Conservation (phyloP, 2,888 invertebrate genomes). For the Zonitis immaculata region DNA sequence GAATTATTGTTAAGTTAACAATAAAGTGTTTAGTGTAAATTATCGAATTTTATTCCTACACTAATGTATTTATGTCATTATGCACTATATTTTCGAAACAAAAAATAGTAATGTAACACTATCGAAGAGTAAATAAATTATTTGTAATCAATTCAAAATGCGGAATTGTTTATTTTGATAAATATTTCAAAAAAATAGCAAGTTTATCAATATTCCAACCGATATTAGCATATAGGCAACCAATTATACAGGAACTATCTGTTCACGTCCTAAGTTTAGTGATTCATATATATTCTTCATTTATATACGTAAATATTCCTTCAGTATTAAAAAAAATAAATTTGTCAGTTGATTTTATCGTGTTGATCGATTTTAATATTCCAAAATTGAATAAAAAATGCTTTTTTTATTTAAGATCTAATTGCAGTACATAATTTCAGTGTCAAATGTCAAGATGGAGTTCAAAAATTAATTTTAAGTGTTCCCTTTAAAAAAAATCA, state of each 20-base stretch:
- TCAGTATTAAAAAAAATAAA: no score
- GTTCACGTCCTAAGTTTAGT: neutral
- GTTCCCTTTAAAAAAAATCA: no score
- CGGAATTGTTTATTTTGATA: neutral
- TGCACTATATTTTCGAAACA: neutral
- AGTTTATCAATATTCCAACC: no score
- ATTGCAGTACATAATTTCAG: neutral
- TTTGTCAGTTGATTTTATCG: no score
- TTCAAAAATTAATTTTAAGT: no score
- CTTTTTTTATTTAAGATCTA: neutral
- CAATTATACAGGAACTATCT: neutral
- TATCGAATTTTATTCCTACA: conserved; percentile 14
- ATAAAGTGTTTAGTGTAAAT: conserved; percentile 18
- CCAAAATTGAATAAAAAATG: neutral
- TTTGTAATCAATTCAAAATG: neutral
- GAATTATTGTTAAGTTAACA: conserved; percentile 16
- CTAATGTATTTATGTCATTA: neutral
- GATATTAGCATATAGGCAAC: neutral
- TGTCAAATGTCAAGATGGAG: neutral
- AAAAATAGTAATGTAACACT: neutral
- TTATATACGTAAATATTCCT: no score
- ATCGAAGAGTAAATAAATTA: neutral
- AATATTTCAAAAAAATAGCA: no score
- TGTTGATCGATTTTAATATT: no score
- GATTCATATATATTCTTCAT: no score